phyloP scores from a whole-genome alignment of 2,113 vertebrate genomes.

The Sander lucioperca region DNA sequence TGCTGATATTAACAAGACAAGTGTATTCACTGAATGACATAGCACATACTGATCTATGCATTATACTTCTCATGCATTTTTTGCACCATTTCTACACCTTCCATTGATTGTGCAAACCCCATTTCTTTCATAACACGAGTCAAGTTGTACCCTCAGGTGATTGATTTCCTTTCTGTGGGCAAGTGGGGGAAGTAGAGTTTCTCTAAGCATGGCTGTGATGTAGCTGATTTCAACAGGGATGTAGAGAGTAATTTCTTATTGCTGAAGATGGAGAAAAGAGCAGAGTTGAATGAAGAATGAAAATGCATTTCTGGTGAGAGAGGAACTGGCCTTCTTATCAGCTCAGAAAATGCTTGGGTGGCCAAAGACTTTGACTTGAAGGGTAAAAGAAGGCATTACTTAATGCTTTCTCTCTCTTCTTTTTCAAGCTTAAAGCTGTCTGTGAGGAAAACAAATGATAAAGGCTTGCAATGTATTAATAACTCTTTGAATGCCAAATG shows the following conservation, averaged over 20 bases:
- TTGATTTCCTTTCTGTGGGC: conserved; percentile 36
- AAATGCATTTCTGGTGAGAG: conserved; percentile 67
- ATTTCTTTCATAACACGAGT: conserved; percentile 26
- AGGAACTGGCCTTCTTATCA: conserved; percentile 70
- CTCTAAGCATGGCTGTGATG: conserved; percentile 36
- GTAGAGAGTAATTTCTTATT: conserved; percentile 45
- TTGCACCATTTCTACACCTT: conserved; percentile 74
- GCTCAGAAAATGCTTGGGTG: conserved; percentile 69
- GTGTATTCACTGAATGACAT: conserved; percentile 70
- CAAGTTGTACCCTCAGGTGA: conserved; percentile 60
- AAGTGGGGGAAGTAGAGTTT: conserved; percentile 24
- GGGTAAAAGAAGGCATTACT: conserved; percentile 56
- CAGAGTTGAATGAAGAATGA: conserved; percentile 53
- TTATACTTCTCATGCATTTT: conserved; percentile 73
- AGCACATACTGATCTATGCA: conserved; percentile 83
- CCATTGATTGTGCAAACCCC: conserved; percentile 53
- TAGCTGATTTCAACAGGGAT: conserved; percentile 46
- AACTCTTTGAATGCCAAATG: conserved; percentile 38
- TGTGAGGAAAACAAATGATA: conserved; percentile 54
- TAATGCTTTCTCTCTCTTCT: conserved; percentile 26
- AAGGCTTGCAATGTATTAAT: conserved; percentile 48
- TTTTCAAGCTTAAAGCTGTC: conserved; percentile 46
- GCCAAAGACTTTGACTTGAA: conserved; percentile 69
- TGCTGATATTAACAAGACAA: conserved; percentile 48
- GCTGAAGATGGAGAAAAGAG: conserved; percentile 54